phyloP scores from a whole-genome alignment of 2,797 vertebrate species.

The Takifugu rubripes region DNA sequence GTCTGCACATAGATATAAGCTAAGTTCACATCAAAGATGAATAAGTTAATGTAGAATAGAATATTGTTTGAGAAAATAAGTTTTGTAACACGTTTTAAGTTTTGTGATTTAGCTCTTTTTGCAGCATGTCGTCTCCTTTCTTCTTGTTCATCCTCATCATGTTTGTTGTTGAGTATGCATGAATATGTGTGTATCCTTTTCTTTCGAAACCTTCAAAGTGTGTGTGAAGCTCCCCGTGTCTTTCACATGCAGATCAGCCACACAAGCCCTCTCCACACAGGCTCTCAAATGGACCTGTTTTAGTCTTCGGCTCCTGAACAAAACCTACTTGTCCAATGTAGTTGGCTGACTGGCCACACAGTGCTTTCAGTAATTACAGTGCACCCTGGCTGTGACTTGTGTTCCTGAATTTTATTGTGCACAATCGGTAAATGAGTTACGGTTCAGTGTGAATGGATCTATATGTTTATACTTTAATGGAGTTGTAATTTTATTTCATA shows the following conservation, averaged over 20 bases:
- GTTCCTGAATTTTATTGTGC: neutral
- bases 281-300: conserved; percentile 58
- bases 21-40: no score
- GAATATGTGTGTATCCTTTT: conserved; percentile 15
- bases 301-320: conserved; percentile 51
- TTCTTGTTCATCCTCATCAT: conserved; percentile 1
- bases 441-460: no score
- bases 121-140: neutral
- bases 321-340: conserved; percentile 51
- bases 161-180: conserved; percentile 35
- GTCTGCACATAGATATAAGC: no score
- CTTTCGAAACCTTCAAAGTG: conserved; percentile 41
- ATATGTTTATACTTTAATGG: no score
- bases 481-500: no score
- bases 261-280: conserved; percentile 51
- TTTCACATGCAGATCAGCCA: conserved; percentile 71
- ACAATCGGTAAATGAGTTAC: no score
- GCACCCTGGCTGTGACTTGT: conserved; percentile 26
- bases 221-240: conserved; percentile 37
- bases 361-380: conserved; percentile 42
- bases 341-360: conserved; percentile 45
- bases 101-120: conserved; percentile 2
- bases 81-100: no score
- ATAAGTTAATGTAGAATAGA: no score
- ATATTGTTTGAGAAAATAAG: no score